phyloP scores from a whole-genome alignment of 2,797 vertebrate genomes.

The Pelobates cultripes region DNA sequence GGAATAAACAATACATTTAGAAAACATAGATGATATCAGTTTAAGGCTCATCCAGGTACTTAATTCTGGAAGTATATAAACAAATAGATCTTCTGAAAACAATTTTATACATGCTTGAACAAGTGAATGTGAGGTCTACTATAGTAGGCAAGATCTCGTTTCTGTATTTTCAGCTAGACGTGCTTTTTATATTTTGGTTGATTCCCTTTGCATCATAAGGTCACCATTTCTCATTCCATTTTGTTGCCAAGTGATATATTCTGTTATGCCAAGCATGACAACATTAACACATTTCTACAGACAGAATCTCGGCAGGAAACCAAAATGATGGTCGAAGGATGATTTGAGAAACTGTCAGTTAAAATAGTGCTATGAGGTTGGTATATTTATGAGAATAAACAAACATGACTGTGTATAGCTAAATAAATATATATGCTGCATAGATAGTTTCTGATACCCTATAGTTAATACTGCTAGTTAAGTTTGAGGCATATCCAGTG shows the following conservation, averaged over 20 bases:
- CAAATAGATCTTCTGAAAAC: not conserved
- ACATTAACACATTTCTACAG: constrained; percentile 54
- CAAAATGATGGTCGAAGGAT: constrained; percentile 36
- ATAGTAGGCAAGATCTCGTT: constrained; percentile 5
- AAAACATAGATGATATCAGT: not conserved
- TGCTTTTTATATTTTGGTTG: constrained; percentile 49
- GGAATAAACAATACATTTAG: not conserved
- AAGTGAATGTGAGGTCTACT: not conserved
- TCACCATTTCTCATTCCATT: constrained; percentile 52
- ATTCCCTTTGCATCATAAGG: constrained; percentile 41
- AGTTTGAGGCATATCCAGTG: too few species aligned
- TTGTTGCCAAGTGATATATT: constrained; percentile 46
- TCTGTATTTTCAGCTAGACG: constrained; percentile 32
- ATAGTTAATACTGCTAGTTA: too few species aligned
- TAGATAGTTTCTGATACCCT: too few species aligned
- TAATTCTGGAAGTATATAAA: not conserved
- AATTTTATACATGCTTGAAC: not conserved
- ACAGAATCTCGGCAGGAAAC: constrained; percentile 49
- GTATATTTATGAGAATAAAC: constrained; percentile 41
- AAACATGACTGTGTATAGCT: constrained; percentile 19
- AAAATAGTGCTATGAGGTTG: constrained; percentile 29
- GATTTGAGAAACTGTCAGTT: constrained; percentile 41
- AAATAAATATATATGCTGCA: not conserved
- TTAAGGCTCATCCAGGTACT: not conserved
- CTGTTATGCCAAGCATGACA: constrained; percentile 51